Evolutionary conservation across 2,888 invertebrate genomes (phyloP).

Genomic region (Psococerastis gibbosa): DNA sequence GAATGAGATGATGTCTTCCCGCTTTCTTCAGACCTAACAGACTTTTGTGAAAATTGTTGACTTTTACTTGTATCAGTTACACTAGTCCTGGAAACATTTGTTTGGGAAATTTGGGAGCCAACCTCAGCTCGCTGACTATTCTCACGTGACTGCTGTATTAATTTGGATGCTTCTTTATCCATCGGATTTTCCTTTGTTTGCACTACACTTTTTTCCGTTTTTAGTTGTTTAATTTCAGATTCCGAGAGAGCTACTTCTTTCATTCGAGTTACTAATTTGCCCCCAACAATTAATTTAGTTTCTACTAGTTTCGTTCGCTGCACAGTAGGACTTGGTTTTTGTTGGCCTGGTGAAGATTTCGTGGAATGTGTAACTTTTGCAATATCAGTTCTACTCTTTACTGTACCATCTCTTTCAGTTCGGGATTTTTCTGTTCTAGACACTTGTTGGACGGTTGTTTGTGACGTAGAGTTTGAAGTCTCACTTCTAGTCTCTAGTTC

Average conservation of each 20-base stretch:
- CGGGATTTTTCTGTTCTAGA: background rate
- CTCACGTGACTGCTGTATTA: background rate
- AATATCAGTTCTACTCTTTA: no score
- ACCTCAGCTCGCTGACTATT: background rate
- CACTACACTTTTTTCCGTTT: constrained; percentile 11
- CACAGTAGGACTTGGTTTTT: constrained; percentile 12
- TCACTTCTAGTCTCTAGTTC: constrained; percentile 21
- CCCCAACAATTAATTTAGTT: constrained; percentile 30
- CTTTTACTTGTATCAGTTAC: background rate
- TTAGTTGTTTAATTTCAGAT: constrained; percentile 17
- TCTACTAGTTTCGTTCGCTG: constrained; percentile 23
- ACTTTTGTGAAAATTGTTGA: no score
- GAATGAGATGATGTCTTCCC: constrained; percentile 16
- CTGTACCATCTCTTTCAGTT: background rate
- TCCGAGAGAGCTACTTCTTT: constrained; percentile 20
- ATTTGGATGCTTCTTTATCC: background rate
- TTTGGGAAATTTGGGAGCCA: background rate
- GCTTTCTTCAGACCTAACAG: constrained; percentile 13
- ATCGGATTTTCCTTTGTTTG: background rate
- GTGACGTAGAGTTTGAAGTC: constrained; percentile 17
- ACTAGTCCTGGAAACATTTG: background rate
- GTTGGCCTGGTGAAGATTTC: background rate
- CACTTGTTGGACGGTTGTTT: constrained; percentile 10
- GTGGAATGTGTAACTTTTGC: no score
- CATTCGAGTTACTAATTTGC: constrained; percentile 32